Base-by-base conservation (phyloP, 2,797 vertebrate species). In the Parotocinclus haroldoi region DNA sequence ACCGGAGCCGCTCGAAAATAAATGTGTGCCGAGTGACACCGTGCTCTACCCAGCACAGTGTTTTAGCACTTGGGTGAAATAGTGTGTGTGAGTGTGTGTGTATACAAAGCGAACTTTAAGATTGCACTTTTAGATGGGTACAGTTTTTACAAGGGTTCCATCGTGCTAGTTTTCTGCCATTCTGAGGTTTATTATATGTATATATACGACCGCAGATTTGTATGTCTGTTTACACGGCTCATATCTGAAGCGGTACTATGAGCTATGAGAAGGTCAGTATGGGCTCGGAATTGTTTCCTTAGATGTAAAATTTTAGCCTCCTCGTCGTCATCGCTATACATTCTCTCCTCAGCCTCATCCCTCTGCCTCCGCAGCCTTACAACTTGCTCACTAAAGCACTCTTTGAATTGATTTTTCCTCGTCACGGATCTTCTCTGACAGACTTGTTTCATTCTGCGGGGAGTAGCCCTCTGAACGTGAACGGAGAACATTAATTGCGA, bases 61-160 rank as follows among this genome's bases (percentile, higher is more conserved):
- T 18, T 69, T 73, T 75, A 78, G 50, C 52, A 53, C 51, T 50
- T 18, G 40, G 58, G 51, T 77, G 73, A 73, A 62, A 68, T 44
- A 58, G 63, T 55, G 40, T 16, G 36, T 68, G 56, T 59, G 39
- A 36, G 17, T 60, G 10, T 53, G 48, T 46, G 18, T 27, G 10
- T 57, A 19, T 18, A 19, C 37, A 59, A 40, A 58, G 17, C 53
- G 72, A 71, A 73, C 74, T 73, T 42, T 7, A 42, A 11, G 1
- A 9, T 42, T 8, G 1, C 40, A 1, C 40, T 11, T 42, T 42
- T 7, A 42, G 54, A 48, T 52, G 76, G 69, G 49, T 68, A 57
- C 56, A n/a, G n/a, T n/a, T n/a, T n/a, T 27, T 5, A 5, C 27
- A 27, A 27, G 27, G 27, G 27, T 27, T 27, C 2, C 2, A 2